Evolutionary conservation across 1,140 invertebrate species (phyloP), one percentile per base, ranked within the genome.

Genomic region (Maniola jurtina): DNA sequence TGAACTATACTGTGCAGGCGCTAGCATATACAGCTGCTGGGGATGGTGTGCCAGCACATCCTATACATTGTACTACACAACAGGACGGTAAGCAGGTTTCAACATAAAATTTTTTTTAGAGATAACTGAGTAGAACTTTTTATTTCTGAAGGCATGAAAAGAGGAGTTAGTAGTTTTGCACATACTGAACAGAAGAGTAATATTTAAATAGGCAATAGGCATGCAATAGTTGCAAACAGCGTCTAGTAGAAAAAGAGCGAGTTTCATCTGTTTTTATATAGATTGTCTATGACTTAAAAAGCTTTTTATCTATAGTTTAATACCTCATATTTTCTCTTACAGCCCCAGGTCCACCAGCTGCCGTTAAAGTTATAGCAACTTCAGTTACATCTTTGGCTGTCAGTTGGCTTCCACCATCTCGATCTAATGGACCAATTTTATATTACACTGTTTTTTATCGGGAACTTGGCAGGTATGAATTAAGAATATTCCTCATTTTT

Each of bases 1-100:
- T 94, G 33, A 96, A 96, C 84, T 98, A 98, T 86, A 97, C 95
- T n/a, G 92, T 98, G 36, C 94, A 95, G 72, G 95, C 97, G 0
- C 82, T 97, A 68, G 97, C 97, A 9, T 97, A 95, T 75, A 98
- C 96, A 0, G 93, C 94, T 10, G 95, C 95, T 0, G 97, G 97
- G 0, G 96, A 97, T 77, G 97, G 97, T 0, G 92, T 95, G 6
- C 91, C 95, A 58, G 96, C 96, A 76, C 85, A 90, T 60, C 93
- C 96, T 40, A 93, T 97, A 74, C 95, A 94, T 88, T 97, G 96
- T 77, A 93, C 93, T 34, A 98, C 97, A 0, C 95, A 96, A 70
- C 95, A 97, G 89, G 95, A 97, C 87, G 93, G 94, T 95, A 25
- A 64, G 52, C 50, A 25, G 2, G 13, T 34, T 54, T 33, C 6